Evolutionary conservation across 2,113 vertebrate species (phyloP).

Genomic region (Agelaius phoeniceus): DNA sequence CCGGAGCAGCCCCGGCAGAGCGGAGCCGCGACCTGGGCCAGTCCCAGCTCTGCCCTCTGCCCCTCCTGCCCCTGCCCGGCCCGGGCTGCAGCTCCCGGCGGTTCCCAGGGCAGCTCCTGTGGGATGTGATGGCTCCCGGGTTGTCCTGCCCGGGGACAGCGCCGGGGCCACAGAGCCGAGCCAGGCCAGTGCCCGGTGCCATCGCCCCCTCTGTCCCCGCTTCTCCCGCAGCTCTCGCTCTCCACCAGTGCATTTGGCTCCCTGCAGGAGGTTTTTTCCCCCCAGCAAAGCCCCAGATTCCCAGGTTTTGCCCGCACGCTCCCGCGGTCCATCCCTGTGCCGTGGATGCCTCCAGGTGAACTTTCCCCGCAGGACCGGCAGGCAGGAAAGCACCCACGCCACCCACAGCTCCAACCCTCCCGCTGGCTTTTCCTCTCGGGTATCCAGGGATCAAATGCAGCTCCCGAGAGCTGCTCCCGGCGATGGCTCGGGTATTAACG

Average conservation of each 20-base stretch:
- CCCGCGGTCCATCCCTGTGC: not conserved
- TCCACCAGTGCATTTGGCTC: fast-evolving
- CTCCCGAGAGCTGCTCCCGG: not conserved
- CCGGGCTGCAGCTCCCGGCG: not conserved
- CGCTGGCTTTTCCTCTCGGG: not conserved
- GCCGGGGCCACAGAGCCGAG: not conserved
- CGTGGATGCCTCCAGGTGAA: fast-evolving
- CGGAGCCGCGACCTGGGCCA: not conserved
- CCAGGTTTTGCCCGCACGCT: not conserved
- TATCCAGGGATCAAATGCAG: fast-evolving
- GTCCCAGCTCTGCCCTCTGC: not conserved
- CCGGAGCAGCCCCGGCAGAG: not conserved
- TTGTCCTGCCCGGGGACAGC: not conserved
- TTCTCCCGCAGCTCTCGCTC: not conserved
- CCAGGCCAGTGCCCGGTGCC: fast-evolving
- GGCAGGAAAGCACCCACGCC: fast-evolving
- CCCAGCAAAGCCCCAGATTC: not conserved
- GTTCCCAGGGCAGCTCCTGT: not conserved
- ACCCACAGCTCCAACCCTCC: fast-evolving
- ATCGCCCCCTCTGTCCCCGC: not conserved
- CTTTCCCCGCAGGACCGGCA: not conserved
- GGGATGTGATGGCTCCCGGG: not conserved
- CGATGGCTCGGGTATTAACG: fast-evolving
- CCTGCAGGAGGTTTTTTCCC: not conserved
- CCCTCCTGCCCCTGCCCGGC: not conserved